These are phyloP conservation scores for Labroides dimidiatus DNA, from an alignment of 2,797 vertebrate species.

Conservation along the genomic window DNA sequence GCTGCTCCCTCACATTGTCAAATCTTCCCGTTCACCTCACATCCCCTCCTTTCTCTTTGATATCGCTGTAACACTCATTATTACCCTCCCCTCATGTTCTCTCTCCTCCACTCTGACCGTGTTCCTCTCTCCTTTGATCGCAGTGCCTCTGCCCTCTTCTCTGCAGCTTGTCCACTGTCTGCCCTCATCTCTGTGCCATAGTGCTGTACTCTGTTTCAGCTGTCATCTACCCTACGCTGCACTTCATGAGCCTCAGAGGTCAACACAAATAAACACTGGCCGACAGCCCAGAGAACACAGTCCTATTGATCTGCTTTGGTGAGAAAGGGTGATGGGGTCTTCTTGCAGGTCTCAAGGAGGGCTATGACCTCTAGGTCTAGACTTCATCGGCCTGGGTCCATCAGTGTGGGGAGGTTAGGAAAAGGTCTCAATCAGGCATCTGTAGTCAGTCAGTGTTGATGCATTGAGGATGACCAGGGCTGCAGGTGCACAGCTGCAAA, in stretches of 20 bases:
- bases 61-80: constrained; percentile 49
- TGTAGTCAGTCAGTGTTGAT: constrained; percentile 35
- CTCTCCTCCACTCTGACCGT: constrained; percentile 41
- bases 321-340: constrained; percentile 58
- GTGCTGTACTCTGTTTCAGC: constrained; percentile 48
- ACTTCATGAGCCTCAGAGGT: constrained; percentile 66
- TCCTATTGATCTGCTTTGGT: constrained; percentile 72
- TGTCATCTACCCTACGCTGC: constrained; percentile 55
- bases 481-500: constrained; percentile 17
- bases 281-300: constrained; percentile 62
- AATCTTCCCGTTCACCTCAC: constrained; percentile 66
- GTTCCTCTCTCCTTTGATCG: constrained; percentile 57
- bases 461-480: constrained; percentile 1
- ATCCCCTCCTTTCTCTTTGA: constrained; percentile 65
- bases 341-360: constrained; percentile 54
- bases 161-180: constrained; percentile 48
- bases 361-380: constrained; percentile 61
- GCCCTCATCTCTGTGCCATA: constrained; percentile 45
- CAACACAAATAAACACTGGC: constrained; percentile 71
- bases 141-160: constrained; percentile 46
- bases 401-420: constrained; percentile 28
- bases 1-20: constrained; percentile 47
- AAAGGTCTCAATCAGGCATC: constrained; percentile 30
- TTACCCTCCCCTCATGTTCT: constrained; percentile 51
- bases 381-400: constrained; percentile 37